These are phyloP conservation scores for Mormyrops boulengeri DNA, from an alignment of 2,797 vertebrate genomes.

Conservation along the genomic window DNA sequence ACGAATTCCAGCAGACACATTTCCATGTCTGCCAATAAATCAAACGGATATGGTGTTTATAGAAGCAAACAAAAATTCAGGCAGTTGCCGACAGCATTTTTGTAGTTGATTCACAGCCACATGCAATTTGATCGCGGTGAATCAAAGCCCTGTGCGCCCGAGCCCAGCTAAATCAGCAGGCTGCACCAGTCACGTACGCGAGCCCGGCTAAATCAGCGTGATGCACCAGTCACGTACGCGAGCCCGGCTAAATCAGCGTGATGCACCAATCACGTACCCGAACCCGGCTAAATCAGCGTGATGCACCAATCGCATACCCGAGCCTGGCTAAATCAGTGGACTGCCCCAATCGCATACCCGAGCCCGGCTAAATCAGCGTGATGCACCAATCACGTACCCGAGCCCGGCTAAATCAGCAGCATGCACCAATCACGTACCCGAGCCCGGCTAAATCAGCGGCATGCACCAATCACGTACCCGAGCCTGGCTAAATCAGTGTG, in stretches of 20 bases:
- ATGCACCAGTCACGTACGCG: background rate
- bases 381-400: background rate
- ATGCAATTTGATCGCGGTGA: background rate
- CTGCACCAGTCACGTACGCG: background rate
- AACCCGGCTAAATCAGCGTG: background rate
- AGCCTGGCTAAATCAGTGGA: background rate
- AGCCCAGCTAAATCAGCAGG: background rate
- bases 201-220: background rate
- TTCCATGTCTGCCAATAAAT: background rate
- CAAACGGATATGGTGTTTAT: background rate
- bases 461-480: too few species aligned
- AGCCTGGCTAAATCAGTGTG: too few species aligned
- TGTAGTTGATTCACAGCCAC: background rate
- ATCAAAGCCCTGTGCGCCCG: background rate
- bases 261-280: background rate
- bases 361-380: background rate
- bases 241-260: background rate
- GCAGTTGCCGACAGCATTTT: background rate
- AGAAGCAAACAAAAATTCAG: background rate
- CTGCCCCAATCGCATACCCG: background rate
- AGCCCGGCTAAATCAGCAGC: background rate
- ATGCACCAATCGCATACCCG: background rate
- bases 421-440: background rate
- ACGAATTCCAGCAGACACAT: constrained; percentile 23
- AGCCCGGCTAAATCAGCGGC: too few species aligned